These are phyloP conservation scores for Numenius arquata DNA, from an alignment of 2,113 vertebrate species.

Conservation along the genomic window DNA sequence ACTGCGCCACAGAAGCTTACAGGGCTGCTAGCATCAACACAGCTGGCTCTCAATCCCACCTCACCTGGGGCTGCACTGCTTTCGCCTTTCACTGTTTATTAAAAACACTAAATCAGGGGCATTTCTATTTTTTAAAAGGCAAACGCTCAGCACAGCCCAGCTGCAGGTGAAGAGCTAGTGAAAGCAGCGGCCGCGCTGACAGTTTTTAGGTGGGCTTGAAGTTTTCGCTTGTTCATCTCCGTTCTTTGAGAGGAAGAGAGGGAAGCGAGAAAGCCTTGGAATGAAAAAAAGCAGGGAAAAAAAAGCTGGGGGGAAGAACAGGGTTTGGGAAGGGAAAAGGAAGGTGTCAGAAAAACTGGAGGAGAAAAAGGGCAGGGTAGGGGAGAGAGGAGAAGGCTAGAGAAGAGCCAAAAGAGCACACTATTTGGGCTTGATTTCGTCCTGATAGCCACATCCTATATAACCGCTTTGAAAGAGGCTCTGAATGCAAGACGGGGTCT, in stretches of 20 bases:
- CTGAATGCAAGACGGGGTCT: constrained; percentile 16
- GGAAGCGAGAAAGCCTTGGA: background rate
- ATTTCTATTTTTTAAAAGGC: constrained; percentile 61
- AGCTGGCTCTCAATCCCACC: constrained; percentile 61
- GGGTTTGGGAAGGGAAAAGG: background rate
- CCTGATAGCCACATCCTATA: constrained; percentile 16
- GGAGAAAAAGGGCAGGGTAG: background rate
- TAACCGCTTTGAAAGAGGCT: constrained; percentile 15
- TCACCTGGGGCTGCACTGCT: constrained; percentile 58
- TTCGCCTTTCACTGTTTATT: constrained; percentile 70
- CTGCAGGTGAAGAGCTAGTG: constrained; percentile 49
- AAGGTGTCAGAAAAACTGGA: background rate
- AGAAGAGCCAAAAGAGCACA: background rate
- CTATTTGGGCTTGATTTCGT: constrained; percentile 41
- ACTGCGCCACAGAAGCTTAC: constrained; percentile 34
- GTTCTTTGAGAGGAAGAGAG: background rate
- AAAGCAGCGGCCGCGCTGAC: constrained; percentile 38
- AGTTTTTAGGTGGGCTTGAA: constrained; percentile 55
- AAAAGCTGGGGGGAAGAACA: background rate
- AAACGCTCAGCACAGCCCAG: constrained; percentile 33
- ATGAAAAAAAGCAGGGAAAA: background rate
- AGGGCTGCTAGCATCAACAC: constrained; percentile 52
- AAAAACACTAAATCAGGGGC: constrained; percentile 77
- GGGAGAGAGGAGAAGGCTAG: background rate
- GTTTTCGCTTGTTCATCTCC: constrained; percentile 61